These are phyloP conservation scores for Brachyopa scutellaris DNA, from an alignment of 2,888 invertebrate species.

Conservation along the genomic window DNA sequence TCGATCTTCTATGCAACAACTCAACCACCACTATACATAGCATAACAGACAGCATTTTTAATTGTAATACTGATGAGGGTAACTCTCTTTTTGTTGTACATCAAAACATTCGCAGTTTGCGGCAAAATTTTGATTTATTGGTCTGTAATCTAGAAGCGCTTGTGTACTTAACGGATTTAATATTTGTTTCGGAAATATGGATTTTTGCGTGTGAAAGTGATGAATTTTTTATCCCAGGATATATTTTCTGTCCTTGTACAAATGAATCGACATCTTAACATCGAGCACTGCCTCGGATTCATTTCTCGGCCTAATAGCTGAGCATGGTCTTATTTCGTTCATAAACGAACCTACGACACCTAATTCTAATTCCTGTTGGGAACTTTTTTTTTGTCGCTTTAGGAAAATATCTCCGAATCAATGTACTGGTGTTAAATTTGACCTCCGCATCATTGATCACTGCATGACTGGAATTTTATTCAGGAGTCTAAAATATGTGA, in stretches of 20 bases:
- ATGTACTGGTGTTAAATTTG: background rate
- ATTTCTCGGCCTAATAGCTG: background rate
- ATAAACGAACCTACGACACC: conserved; percentile 10
- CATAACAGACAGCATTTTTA: background rate
- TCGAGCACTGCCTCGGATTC: background rate
- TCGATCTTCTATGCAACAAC: background rate
- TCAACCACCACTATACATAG: background rate
- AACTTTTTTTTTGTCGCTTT: background rate
- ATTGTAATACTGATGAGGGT: too few relatives aligned
- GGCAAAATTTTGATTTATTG: too few relatives aligned
- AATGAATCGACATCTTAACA: background rate
- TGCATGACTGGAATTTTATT: background rate
- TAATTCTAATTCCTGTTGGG: conserved; percentile 1
- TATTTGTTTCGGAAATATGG: background rate
- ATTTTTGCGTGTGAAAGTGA: background rate
- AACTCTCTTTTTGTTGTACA: too few relatives aligned
- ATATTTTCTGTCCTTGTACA: too few relatives aligned
- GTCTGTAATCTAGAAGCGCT: too few relatives aligned
- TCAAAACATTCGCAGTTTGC: too few relatives aligned
- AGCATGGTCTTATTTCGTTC: background rate
- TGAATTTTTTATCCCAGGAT: too few relatives aligned
- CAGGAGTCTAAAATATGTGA: background rate
- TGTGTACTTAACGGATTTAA: too few relatives aligned
- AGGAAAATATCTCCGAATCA: background rate
- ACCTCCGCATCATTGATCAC: background rate